These are phyloP conservation scores for Todiramphus chloris DNA, from an alignment of 2,113 vertebrate species.

Conservation along the genomic window DNA sequence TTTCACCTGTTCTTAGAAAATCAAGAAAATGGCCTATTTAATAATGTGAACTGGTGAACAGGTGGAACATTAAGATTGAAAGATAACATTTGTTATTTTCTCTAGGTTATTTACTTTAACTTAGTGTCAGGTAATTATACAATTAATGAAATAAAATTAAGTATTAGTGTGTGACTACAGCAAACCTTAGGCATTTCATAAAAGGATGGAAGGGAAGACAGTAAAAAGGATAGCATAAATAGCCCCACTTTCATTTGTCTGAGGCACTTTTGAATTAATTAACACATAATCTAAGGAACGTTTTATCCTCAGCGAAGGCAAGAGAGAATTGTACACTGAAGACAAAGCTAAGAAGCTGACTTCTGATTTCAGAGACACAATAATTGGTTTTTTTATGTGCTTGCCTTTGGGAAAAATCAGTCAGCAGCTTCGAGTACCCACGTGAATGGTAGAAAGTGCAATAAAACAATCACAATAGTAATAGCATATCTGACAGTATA, in stretches of 20 bases:
- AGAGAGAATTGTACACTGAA: neutral
- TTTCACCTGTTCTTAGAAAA: neutral
- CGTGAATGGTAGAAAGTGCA: slow-evolving; percentile 27
- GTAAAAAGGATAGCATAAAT: neutral
- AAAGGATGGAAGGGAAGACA: neutral
- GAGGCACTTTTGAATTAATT: neutral
- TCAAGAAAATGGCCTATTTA: neutral
- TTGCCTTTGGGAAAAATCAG: slow-evolving; percentile 42
- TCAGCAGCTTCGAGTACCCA: slow-evolving; percentile 30
- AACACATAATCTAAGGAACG: neutral
- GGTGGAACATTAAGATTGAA: neutral
- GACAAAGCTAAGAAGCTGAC: slow-evolving; percentile 32
- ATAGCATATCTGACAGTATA: slow-evolving; percentile 16
- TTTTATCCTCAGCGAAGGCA: neutral
- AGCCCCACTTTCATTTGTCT: neutral
- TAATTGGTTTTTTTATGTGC: neutral
- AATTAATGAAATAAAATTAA: neutral
- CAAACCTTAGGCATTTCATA: neutral
- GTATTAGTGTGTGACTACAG: neutral
- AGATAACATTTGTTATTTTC: neutral
- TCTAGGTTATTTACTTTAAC: neutral
- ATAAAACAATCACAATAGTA: slow-evolving; percentile 46
- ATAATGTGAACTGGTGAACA: neutral
- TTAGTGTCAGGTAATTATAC: neutral
- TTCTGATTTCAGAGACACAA: slow-evolving; percentile 24